A percentile compares a stretch with the other conserved stretches of the same genome.
These are phyloP conservation scores for Drosophila kanapiae DNA, from an alignment of 1,140 invertebrate species.

Conservation along the genomic window DNA sequence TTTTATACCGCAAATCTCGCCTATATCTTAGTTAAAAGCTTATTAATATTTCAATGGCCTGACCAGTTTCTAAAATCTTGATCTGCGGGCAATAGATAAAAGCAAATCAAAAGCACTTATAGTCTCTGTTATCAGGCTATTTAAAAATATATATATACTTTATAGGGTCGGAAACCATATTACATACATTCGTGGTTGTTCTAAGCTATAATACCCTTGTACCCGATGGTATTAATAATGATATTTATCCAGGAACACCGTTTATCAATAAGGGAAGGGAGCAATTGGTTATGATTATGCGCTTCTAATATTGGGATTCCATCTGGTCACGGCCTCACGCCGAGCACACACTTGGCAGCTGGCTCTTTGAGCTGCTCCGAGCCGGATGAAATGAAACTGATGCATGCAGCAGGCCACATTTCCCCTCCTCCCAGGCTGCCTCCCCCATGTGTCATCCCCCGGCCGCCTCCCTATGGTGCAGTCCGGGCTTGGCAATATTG, in stretches of 20 bases:
- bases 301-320: slow-evolving; percentile 10
- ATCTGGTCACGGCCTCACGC: slow-evolving; percentile 1
- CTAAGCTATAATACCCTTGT: too few species aligned
- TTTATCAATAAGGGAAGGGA: background rate
- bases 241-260: too few species aligned
- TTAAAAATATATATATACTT: too few species aligned
- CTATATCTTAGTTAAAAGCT: too few species aligned
- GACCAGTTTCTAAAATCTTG: too few species aligned
- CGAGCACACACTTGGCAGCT: slow-evolving; percentile 7
- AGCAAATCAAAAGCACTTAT: too few species aligned
- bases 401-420: slow-evolving; percentile 47
- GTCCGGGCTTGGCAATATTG: slow-evolving; percentile 65
- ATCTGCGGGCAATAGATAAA: too few species aligned
- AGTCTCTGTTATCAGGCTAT: too few species aligned
- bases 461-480: slow-evolving; percentile 15
- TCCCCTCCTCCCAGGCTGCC: slow-evolving; percentile 1
- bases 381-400: slow-evolving; percentile 44
- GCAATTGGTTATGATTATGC: slow-evolving; percentile 37
- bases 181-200: too few species aligned
- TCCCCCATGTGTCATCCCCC: background rate
- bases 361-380: slow-evolving; percentile 47
- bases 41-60: too few species aligned
- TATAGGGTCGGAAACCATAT: too few species aligned
- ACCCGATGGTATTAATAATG: background rate
- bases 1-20: too few species aligned